These are phyloP conservation scores for Phasia obesa DNA, from an alignment of 2,888 invertebrate genomes.

Conservation along the genomic window DNA sequence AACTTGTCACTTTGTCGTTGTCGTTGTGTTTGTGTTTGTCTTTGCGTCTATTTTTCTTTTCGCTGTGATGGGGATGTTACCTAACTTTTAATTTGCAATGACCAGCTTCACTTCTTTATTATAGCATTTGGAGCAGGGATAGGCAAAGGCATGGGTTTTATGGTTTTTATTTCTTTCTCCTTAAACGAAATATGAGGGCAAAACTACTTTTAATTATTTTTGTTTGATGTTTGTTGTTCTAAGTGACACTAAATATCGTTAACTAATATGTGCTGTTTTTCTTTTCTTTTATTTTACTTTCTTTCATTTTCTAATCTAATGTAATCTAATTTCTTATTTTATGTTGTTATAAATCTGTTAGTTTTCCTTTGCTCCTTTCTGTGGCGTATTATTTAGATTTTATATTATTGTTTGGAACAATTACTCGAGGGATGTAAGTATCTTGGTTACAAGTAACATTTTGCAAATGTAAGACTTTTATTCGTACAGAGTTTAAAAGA, in stretches of 20 bases:
- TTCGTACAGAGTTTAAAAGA: neutral
- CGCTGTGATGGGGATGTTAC: too few species aligned
- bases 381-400: neutral
- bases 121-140: too few species aligned
- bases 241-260: too few species aligned
- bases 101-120: too few species aligned
- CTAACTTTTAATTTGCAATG: too few species aligned
- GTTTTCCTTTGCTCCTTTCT: slow-evolving; percentile 1
- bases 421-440: slow-evolving; percentile 54
- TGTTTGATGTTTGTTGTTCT: too few species aligned
- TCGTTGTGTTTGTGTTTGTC: neutral
- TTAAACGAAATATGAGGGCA: too few species aligned
- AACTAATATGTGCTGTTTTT: too few species aligned
- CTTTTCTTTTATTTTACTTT: neutral
- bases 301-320: neutral
- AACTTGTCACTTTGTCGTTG: neutral
- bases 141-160: too few species aligned
- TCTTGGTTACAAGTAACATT: slow-evolving; percentile 45
- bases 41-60: neutral
- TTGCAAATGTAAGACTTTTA: neutral
- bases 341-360: neutral
- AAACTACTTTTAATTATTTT: too few species aligned
- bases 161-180: too few species aligned
- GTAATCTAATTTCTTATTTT: too few species aligned
- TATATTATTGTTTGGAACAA: slow-evolving; percentile 10